Evolutionary conservation across 1,140 invertebrate genomes (phyloP).

Genomic region (Acromyrmex charruanus): DNA sequence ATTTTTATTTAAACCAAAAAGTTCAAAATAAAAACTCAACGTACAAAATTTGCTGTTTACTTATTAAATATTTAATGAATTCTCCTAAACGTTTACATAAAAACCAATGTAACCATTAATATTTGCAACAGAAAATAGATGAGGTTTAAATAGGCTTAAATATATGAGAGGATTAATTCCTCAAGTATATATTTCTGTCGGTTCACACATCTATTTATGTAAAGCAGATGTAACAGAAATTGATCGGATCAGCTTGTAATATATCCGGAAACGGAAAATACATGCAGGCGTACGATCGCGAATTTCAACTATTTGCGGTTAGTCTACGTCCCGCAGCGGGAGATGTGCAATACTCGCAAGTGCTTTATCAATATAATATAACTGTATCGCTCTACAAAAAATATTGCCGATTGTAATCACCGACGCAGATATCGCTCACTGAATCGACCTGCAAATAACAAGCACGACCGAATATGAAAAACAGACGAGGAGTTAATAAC

Average conservation of each 20-base stretch:
- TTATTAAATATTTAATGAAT: background rate
- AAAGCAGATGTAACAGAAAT: conserved; percentile 52
- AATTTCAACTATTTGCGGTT: conserved; percentile 51
- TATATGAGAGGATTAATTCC: conserved; percentile 29
- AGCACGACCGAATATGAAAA: conserved; percentile 32
- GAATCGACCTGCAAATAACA: conserved; percentile 25
- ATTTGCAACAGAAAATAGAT: background rate
- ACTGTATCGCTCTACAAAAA: conserved; percentile 25
- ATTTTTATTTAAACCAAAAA: background rate
- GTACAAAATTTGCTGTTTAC: background rate
- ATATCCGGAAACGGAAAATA: conserved; percentile 39
- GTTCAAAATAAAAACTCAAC: background rate
- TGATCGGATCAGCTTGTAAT: conserved; percentile 27
- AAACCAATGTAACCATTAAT: background rate
- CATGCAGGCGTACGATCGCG: background rate
- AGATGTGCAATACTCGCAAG: conserved; percentile 31
- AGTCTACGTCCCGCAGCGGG: conserved; percentile 23
- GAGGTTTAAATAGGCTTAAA: background rate
- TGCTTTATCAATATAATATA: conserved; percentile 51
- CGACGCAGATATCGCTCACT: background rate
- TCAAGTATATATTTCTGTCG: conserved; percentile 13
- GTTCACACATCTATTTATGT: conserved; percentile 36
- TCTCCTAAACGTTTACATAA: background rate
- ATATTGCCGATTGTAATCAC: conserved; percentile 50
- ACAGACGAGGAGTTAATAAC: conserved; percentile 42